These are phyloP conservation scores for Siderastrea siderea DNA, from an alignment of 92 coral and sea anemone genomes.

Conservation along the genomic window DNA sequence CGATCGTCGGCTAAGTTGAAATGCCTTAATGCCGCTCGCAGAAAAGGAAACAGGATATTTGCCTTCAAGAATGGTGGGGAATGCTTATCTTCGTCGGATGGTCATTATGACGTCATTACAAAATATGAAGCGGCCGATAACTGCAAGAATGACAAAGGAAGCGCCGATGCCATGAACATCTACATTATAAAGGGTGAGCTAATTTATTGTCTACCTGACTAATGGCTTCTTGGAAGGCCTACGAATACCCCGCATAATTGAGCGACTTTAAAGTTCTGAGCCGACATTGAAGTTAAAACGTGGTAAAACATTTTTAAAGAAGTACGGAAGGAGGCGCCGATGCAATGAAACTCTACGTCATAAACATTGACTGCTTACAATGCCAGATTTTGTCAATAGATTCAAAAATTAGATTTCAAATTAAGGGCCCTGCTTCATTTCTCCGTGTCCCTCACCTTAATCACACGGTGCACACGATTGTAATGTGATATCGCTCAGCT, in stretches of 20 bases:
- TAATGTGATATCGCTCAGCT: no score
- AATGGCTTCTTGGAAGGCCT: background rate
- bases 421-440: no score
- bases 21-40: conserved; percentile 37
- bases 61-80: conserved; percentile 15
- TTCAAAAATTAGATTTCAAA: no score
- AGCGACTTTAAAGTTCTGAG: background rate
- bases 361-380: no score
- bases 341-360: no score
- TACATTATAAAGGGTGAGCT: conserved; percentile 1
- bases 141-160: background rate
- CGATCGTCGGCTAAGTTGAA: background rate
- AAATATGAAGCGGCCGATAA: background rate
- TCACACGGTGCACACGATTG: no score
- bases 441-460: no score
- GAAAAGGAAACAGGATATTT: conserved; percentile 1
- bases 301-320: no score
- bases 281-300: no score
- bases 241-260: background rate
- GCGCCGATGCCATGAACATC: conserved; percentile 10
- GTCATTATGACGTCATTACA: background rate
- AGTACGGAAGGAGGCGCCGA: no score
- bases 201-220: background rate
- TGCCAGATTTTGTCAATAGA: no score
- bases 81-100: background rate